Evolutionary conservation across 1,140 invertebrate genomes (phyloP), one percentile per base, ranked within the genome.

Genomic region (Drosophila santomea): DNA sequence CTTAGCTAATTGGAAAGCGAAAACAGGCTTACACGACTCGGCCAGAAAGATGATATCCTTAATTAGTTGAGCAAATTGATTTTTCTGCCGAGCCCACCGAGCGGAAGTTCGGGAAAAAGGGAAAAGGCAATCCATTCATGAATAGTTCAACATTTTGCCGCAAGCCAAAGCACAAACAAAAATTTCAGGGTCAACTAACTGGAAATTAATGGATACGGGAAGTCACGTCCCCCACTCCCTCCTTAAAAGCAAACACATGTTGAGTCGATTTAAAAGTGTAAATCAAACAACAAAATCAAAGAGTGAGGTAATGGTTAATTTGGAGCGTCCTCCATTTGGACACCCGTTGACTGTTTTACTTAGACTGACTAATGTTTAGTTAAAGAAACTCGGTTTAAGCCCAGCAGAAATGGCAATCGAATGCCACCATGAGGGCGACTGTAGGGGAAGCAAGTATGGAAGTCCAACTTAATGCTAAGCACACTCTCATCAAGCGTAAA

Each of bases 31-130:
- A 63, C 63, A 35, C 15, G 39, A 32, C 20, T 39, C 10, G 39
- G 20, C 44, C 67, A 39, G 44, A 71, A 69, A 57, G 39, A 66
- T 56, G 61, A 59, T 75, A 67, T 75, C 72, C 52, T 67, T 75
- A 75, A 75, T 75, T 75, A 75, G 72, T 75, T 75, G 64, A 59
- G 47, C 73, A 54, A 75, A 74, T 74, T 73, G 72, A 55, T 63
- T 74, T n/a, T 23, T 32, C 57, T 28, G n/a, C 38, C 62, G 12
- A 62, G 1, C 32, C 62, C 59, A 63, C 59, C n/a, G 35, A 43
- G 36, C 52, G 23, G 25, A 15, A 12, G 23, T 23, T 25, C 12
- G 38, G 36, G 25, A 71, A 51, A 15, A 15, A 8, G 54, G 68
- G 28, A 71, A 72, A 8, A 38, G 68, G 28, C 58, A 58, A 71